Conservation (phyloP, 2,113 vertebrate genomes). For the Amblyopsis rosae region DNA sequence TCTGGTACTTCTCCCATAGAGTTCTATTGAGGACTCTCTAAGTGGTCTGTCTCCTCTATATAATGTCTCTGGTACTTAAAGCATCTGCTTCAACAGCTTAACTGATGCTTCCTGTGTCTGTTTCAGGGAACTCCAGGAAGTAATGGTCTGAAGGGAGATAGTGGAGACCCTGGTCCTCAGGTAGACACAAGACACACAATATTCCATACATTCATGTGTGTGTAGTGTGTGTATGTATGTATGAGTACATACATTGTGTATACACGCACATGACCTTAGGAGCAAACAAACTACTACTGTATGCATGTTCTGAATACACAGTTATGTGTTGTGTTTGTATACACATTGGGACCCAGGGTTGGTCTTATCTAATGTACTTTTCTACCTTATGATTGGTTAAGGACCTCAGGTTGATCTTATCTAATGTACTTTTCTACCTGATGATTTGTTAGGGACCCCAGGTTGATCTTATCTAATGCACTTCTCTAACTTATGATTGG, state of each 20-base stretch:
- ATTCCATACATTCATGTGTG: no score
- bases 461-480: background rate
- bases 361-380: no score
- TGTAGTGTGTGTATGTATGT: background rate
- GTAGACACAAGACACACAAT: constrained; percentile 65
- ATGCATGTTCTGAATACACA: no score
- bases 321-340: no score
- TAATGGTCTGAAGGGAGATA: constrained; percentile 90
- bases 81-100: constrained; percentile 30
- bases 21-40: no score
- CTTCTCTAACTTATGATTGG: no score
- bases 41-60: no score
- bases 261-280: background rate
- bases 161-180: constrained; percentile 92
- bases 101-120: constrained; percentile 26
- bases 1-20: no score
- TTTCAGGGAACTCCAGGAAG: constrained; percentile 87
- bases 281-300: no score
- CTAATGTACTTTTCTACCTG: background rate
- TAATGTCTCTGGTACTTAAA: no score
- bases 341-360: background rate
- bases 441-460: background rate
- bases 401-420: background rate
- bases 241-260: background rate
- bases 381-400: no score